Evolutionary conservation across 2,888 invertebrate species (phyloP).

Genomic region (Calliopum simillimum): DNA sequence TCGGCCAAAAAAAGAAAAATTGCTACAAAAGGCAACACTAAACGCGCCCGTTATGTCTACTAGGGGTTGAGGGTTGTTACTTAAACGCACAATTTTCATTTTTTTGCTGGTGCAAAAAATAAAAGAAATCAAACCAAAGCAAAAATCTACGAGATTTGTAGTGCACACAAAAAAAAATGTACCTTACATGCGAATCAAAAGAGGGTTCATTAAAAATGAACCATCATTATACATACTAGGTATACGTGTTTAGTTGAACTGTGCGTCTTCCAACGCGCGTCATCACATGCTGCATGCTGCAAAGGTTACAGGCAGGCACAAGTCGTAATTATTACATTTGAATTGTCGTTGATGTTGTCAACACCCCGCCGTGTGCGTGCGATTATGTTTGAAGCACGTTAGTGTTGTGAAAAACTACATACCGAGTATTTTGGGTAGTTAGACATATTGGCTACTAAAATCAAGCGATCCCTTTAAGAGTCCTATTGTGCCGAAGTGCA

Average conservation of each 20-base stretch:
- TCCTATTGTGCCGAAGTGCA: too few relatives aligned
- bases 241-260: too few relatives aligned
- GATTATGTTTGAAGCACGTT: background rate
- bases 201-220: conserved; percentile 31
- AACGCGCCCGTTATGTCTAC: conserved; percentile 1
- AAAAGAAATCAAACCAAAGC: conserved; percentile 16
- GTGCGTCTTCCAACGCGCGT: too few relatives aligned
- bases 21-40: conserved; percentile 12
- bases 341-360: conserved; percentile 47
- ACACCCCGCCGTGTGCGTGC: conserved; percentile 44
- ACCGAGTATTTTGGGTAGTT: too few relatives aligned
- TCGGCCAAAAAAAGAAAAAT: background rate
- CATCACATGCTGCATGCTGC: conserved; percentile 17
- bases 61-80: background rate
- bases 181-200: background rate
- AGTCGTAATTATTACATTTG: conserved; percentile 49
- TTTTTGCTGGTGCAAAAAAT: background rate
- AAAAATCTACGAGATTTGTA: background rate
- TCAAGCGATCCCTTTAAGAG: too few relatives aligned
- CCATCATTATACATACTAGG: conserved; percentile 7
- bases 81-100: conserved; percentile 16
- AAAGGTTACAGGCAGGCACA: conserved; percentile 28
- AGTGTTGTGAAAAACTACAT: too few relatives aligned
- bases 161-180: background rate
- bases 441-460: too few relatives aligned